A percentile compares a stretch with the other conserved stretches of the same genome.
Evolutionary conservation across 1,140 invertebrate genomes (phyloP).

Genomic region (Drepana arcuata): DNA sequence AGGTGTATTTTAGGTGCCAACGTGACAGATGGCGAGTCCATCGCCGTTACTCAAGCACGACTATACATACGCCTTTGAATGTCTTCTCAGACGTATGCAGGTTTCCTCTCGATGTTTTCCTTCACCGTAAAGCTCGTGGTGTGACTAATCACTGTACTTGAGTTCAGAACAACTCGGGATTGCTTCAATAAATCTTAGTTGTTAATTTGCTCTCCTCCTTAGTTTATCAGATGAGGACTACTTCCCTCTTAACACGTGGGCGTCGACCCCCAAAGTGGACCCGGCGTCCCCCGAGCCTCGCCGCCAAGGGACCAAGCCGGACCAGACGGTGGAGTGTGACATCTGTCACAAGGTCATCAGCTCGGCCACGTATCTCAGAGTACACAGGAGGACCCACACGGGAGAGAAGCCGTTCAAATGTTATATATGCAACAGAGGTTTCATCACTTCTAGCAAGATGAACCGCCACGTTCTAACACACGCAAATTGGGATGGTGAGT

Average conservation of each 20-base stretch:
- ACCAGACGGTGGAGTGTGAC: slow-evolving; percentile 8
- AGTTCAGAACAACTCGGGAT: too few species aligned
- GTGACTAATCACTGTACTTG: too few species aligned
- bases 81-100: too few species aligned
- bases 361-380: slow-evolving; percentile 42
- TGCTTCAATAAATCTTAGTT: too few species aligned
- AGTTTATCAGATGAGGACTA: slow-evolving; percentile 54
- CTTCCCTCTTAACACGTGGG: slow-evolving; percentile 51
- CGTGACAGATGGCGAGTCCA: too few species aligned
- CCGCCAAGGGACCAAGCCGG: neutral
- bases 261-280: slow-evolving; percentile 16
- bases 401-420: slow-evolving; percentile 80
- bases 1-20: too few species aligned
- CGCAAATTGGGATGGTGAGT: slow-evolving; percentile 26
- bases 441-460: slow-evolving; percentile 76
- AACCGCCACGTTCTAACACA: slow-evolving; percentile 50
- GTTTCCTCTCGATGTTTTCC: too few species aligned
- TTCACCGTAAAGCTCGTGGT: too few species aligned
- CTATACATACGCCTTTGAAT: too few species aligned
- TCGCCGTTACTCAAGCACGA: too few species aligned
- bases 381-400: slow-evolving; percentile 73
- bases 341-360: slow-evolving; percentile 41
- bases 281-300: slow-evolving; percentile 1
- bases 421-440: slow-evolving; percentile 78
- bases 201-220: too few species aligned